Conservation (phyloP, 2,797 vertebrate species). For the Liasis olivaceus region DNA sequence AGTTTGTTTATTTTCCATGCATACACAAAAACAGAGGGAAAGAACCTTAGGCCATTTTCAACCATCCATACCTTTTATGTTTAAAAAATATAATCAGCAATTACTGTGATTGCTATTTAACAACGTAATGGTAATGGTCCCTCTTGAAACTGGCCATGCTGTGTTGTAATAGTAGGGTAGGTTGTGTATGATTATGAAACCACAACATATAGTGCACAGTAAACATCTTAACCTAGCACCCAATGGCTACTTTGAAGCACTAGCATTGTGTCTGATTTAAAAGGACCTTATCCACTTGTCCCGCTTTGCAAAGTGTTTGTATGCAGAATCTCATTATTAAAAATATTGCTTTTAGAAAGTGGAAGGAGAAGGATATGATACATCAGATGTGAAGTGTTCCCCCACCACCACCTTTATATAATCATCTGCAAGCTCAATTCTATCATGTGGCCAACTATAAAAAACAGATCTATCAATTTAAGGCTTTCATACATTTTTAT, state of each 20-base stretch:
- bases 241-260: conserved; percentile 44
- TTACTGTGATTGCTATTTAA: conserved; percentile 39
- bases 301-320: conserved; percentile 55
- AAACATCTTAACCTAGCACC: conserved; percentile 30
- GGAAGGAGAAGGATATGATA: conserved; percentile 35
- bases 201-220: conserved; percentile 29
- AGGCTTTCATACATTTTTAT: not conserved
- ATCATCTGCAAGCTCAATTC: not conserved
- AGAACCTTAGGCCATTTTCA: conserved; percentile 21
- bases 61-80: conserved; percentile 8
- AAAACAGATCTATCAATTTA: conserved; percentile 8
- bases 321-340: conserved; percentile 62
- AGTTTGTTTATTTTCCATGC: conserved; percentile 18
- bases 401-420: not conserved
- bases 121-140: conserved; percentile 38
- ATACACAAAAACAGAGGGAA: not conserved
- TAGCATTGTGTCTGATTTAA: conserved; percentile 59
- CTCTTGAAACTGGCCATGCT: conserved; percentile 44
- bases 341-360: conserved; percentile 50
- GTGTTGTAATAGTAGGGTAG: conserved; percentile 42
- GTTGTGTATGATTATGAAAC: conserved; percentile 46
- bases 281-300: conserved; percentile 59
- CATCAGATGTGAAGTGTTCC: not conserved
- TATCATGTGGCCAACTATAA: not conserved
- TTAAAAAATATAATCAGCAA: conserved; percentile 14